These are phyloP conservation scores for Porites cylindrica DNA, from an alignment of 92 coral and sea anemone species.

Conservation along the genomic window DNA sequence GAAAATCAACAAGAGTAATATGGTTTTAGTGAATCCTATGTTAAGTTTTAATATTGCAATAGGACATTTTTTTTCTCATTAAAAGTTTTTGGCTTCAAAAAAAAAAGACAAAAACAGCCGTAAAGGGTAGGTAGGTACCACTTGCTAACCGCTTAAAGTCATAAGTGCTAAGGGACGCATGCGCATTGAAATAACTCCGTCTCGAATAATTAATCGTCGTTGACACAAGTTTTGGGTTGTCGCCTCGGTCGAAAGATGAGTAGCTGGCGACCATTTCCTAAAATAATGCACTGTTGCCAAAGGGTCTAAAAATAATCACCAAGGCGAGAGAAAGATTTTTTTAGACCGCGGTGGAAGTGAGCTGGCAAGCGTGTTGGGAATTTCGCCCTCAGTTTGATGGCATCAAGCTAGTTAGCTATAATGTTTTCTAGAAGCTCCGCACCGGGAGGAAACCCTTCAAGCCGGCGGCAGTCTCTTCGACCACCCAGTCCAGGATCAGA, in stretches of 20 bases:
- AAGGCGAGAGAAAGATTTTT: not conserved
- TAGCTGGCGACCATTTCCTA: not conserved
- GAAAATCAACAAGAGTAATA: not conserved
- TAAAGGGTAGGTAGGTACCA: not conserved
- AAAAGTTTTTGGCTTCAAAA: not conserved
- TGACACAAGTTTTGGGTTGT: not conserved
- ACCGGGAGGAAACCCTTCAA: slow-evolving; percentile 28
- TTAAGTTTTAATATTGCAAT: slow-evolving; percentile 1
- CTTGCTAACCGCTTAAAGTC: slow-evolving; percentile 1
- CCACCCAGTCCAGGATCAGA: slow-evolving; percentile 74
- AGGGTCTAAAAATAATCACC: not conserved
- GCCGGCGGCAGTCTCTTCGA: slow-evolving; percentile 66
- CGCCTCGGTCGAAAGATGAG: not conserved
- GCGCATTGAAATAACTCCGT: not conserved
- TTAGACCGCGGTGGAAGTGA: not conserved
- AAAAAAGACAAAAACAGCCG: not conserved
- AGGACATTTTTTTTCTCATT: not conserved
- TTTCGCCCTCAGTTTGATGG: not conserved
- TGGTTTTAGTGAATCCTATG: not conserved
- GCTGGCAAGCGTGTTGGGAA: not conserved
- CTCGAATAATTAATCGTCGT: not conserved
- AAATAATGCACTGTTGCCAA: slow-evolving; percentile 2
- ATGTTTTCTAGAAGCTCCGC: slow-evolving; percentile 23
- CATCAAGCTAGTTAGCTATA: not conserved
- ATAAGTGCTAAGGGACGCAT: not conserved